phyloP scores from a whole-genome alignment of 2,113 vertebrate species.

The Tupaia tana region DNA sequence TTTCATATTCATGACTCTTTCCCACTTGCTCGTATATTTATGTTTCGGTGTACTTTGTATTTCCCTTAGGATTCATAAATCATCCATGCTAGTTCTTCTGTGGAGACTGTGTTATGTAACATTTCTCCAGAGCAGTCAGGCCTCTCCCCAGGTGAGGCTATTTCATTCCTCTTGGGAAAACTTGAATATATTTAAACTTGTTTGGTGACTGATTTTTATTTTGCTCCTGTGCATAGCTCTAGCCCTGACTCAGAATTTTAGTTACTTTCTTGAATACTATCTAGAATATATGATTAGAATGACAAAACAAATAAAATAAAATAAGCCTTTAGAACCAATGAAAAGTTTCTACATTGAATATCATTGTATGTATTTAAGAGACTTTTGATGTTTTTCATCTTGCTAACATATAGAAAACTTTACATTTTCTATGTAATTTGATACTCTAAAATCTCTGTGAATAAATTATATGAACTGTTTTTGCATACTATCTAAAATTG shows the following conservation, averaged over 20 bases:
- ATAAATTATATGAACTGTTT: neutral
- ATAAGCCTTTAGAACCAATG: neutral
- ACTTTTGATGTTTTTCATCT: neutral
- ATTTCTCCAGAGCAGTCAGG: slow-evolving; percentile 41
- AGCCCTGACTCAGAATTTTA: neutral
- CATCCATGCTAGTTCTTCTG: neutral
- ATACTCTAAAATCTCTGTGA: neutral
- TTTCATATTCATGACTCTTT: slow-evolving; percentile 46
- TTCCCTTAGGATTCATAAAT: slow-evolving; percentile 36
- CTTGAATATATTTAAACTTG: slow-evolving; percentile 46
- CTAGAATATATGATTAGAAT: slow-evolving; percentile 25
- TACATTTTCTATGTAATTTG: neutral
- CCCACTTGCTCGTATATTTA: slow-evolving; percentile 4
- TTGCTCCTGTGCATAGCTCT: neutral
- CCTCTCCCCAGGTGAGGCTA: slow-evolving; percentile 11
- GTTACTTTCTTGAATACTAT: slow-evolving; percentile 9
- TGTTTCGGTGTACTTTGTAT: slow-evolving; percentile 8
- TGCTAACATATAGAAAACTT: neutral
- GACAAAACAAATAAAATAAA: neutral
- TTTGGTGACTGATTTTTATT: slow-evolving; percentile 65
- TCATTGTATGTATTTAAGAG: neutral
- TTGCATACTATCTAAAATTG: neutral
- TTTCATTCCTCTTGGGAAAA: slow-evolving; percentile 32
- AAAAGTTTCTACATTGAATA: neutral
- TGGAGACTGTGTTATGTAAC: neutral